These are phyloP conservation scores for Mesochorus sp. DNA, from an alignment of 2,888 invertebrate species.

Conservation along the genomic window DNA sequence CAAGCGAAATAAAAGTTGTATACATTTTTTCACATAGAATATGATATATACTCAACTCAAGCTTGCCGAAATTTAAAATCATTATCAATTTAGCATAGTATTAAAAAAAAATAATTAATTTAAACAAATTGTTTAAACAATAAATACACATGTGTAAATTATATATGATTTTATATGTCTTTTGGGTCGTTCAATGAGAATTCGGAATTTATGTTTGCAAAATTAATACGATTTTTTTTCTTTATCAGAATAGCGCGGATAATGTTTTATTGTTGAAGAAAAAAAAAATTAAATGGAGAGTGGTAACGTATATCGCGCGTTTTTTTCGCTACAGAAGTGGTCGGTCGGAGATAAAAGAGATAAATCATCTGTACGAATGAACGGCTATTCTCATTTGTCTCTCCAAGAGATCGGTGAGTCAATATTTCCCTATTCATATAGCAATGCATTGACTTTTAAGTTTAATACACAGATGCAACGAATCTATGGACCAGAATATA, in stretches of 20 bases:
- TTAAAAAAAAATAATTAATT: too few species aligned
- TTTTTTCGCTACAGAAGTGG: not conserved
- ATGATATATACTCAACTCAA: too few species aligned
- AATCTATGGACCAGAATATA: not conserved
- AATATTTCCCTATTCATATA: slow-evolving; percentile 9
- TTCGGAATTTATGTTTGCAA: slow-evolving; percentile 20
- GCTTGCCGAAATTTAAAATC: too few species aligned
- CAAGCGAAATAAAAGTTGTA: too few species aligned
- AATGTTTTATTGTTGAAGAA: not conserved
- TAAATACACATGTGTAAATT: too few species aligned
- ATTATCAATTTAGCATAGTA: too few species aligned
- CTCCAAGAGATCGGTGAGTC: slow-evolving; percentile 1
- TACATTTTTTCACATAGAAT: too few species aligned
- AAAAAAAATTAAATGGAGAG: not conserved
- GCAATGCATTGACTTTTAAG: not conserved
- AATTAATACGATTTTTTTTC: slow-evolving; percentile 5
- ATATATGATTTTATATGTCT: too few species aligned
- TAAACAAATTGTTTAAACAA: too few species aligned
- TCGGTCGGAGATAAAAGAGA: slow-evolving; percentile 20
- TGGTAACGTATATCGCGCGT: not conserved
- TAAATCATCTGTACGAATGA: slow-evolving; percentile 23
- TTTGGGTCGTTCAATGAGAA: too few species aligned
- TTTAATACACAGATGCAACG: slow-evolving; percentile 10
- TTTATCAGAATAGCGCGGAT: too few species aligned
- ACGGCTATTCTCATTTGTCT: slow-evolving; percentile 30